Percentiles rank a stretch among this genome's conserved stretches.
Evolutionary conservation across 2,113 vertebrate genomes (phyloP).

Genomic region (Haliaeetus leucogaster): DNA sequence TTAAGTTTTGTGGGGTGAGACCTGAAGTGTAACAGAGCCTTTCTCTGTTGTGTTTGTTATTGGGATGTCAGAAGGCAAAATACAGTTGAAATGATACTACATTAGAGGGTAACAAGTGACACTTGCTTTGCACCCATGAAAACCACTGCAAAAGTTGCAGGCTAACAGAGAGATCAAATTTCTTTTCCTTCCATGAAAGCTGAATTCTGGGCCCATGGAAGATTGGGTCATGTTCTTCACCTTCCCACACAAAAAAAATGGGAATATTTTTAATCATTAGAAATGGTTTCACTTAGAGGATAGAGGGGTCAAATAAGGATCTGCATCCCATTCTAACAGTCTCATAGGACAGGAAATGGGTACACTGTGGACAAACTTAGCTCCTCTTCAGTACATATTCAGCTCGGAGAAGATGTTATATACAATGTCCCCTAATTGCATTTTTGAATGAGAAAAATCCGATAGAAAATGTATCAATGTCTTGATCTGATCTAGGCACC

Average conservation of each 20-base stretch:
- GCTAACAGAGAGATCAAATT: not conserved
- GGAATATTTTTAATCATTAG: not conserved
- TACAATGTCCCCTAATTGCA: not conserved
- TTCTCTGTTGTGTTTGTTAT: not conserved
- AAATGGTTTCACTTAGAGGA: not conserved
- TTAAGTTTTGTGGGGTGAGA: not conserved
- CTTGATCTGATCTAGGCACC: not conserved
- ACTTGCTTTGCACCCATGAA: not conserved
- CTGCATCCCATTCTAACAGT: not conserved
- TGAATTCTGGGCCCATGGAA: not conserved
- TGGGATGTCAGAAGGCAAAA: not conserved
- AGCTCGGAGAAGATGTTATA: not conserved
- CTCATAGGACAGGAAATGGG: not conserved
- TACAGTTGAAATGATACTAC: not conserved
- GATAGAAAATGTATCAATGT: not conserved
- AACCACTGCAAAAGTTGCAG: not conserved
- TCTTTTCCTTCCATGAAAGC: not conserved
- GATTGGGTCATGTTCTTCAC: not conserved
- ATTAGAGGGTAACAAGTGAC: not conserved
- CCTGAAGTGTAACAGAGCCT: not conserved
- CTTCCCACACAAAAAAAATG: not conserved
- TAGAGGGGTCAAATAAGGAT: not conserved
- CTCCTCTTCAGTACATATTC: not conserved
- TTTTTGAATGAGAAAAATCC: not conserved
- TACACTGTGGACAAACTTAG: not conserved